Percentiles rank a stretch among this genome's conserved stretches.
Conservation (phyloP, 2,113 vertebrate species). For the Bos taurus region DNA sequence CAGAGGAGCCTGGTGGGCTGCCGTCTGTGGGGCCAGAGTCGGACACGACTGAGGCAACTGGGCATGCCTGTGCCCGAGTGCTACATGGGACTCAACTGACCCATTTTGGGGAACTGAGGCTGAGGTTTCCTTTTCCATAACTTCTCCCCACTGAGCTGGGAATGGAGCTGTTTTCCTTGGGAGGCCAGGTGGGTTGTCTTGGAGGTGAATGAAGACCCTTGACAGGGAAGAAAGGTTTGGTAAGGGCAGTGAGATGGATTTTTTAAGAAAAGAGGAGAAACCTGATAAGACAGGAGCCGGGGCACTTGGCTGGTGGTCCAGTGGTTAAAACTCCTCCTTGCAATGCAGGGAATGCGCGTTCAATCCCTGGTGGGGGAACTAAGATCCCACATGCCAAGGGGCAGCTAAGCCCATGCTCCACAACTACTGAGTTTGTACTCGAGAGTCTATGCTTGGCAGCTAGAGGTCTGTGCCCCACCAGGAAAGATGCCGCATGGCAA, state of each 20-base stretch:
- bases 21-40: background rate
- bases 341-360: background rate
- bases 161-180: background rate
- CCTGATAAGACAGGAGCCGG: background rate
- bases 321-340: background rate
- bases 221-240: background rate
- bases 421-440: background rate
- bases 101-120: background rate
- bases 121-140: background rate
- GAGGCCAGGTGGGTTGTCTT: background rate
- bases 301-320: background rate
- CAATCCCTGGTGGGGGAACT: background rate
- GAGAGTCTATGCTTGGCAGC: background rate
- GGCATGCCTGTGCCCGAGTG: background rate
- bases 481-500: background rate
- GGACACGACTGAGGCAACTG: background rate
- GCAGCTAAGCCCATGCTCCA: background rate
- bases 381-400: background rate
- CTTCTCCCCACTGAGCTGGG: background rate
- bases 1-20: background rate
- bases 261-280: background rate
- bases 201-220: background rate
- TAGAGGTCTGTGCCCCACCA: background rate
- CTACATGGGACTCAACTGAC: background rate
- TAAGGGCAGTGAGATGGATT: background rate